A percentile compares a stretch with the other conserved stretches of the same genome.
Conservation (phyloP, 2,888 invertebrate species). For the Thysanoteuthis rhombus region DNA sequence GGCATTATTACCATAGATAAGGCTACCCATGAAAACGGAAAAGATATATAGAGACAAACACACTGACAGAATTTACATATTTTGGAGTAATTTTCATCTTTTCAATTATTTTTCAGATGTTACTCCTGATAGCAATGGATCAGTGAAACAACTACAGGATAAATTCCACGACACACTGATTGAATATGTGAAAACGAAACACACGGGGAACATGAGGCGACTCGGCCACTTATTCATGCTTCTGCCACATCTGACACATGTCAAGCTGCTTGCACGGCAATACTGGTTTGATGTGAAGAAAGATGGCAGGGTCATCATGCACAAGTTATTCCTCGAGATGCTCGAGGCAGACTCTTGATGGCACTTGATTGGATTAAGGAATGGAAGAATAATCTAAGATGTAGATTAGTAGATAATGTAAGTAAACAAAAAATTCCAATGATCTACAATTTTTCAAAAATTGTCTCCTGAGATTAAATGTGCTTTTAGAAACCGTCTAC, state of each 20-base stretch:
- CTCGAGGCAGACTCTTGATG: conserved; percentile 74
- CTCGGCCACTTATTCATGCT: conserved; percentile 81
- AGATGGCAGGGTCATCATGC: conserved; percentile 90
- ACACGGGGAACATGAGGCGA: conserved; percentile 75
- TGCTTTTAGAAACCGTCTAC: too few species aligned
- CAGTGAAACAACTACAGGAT: conserved; percentile 87
- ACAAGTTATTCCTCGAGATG: conserved; percentile 97
- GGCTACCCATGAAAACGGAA: too few species aligned
- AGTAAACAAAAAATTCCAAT: too few species aligned
- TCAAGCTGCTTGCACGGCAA: conserved; percentile 86
- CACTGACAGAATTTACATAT: too few species aligned
- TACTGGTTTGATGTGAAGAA: conserved; percentile 91
- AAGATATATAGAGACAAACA: too few species aligned
- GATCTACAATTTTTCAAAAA: too few species aligned
- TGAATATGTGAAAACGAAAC: conserved; percentile 81
- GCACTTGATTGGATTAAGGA: background rate
- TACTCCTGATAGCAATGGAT: conserved; percentile 85
- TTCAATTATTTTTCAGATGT: conserved; percentile 77
- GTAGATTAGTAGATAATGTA: conserved; percentile 22
- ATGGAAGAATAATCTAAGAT: background rate
- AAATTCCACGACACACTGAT: conserved; percentile 85
- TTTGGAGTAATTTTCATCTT: background rate
- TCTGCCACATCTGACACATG: conserved; percentile 87
- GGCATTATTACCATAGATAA: too few species aligned
- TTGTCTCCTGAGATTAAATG: too few species aligned